Base-by-base conservation (phyloP, 1,140 invertebrate genomes). In the Coptotermes formosanus region DNA sequence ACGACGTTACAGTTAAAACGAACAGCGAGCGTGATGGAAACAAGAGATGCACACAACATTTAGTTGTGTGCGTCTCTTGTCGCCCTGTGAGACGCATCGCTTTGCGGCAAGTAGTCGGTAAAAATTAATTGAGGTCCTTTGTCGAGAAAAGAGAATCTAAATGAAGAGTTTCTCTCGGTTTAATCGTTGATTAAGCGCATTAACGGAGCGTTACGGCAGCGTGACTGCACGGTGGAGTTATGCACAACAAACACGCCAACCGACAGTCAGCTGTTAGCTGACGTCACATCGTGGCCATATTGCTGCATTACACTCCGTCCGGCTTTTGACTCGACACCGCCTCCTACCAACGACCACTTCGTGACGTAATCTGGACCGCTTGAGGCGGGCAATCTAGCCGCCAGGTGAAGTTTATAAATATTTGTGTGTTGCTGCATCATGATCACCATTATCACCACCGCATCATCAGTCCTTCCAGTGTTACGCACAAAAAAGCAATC, bases 351-450 rank as follows among this genome's bases (percentile, higher is more conserved):
- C 59, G 25, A 21, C 12, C 59, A 64, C n/a, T 9, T 9, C n/a
- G 25, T 75, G 64, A 75, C 64, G 64, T 75, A 75, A 75, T 30
- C 64, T 75, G 25, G 64, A 2, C n/a, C 64, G 64, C 64, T 30
- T 6, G 64, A 75, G 64, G 64, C 64, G 64, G 25, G n/a, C n/a
- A 30, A 75, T 75, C 64, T 11, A n/a, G 64, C 64, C 64, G 64
- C 64, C 64, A 75, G 64, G 64, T 75, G 64, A 75, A 75, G 64
- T 75, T 75, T 75, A 75, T 75, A 75, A 75, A 75, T 75, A 75
- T 75, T 75, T 75, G 64, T 75, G 64, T 75, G 64, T 75, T 75
- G 64, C 64, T 75, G 64, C 64, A 75, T 75, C 64, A 75, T 75
- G 64, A 75, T 75, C 64, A 75, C 64, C 64, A 75, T 75, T 75